Evolutionary conservation across 2,113 vertebrate genomes (phyloP).

Genomic region (Melozone crissalis): DNA sequence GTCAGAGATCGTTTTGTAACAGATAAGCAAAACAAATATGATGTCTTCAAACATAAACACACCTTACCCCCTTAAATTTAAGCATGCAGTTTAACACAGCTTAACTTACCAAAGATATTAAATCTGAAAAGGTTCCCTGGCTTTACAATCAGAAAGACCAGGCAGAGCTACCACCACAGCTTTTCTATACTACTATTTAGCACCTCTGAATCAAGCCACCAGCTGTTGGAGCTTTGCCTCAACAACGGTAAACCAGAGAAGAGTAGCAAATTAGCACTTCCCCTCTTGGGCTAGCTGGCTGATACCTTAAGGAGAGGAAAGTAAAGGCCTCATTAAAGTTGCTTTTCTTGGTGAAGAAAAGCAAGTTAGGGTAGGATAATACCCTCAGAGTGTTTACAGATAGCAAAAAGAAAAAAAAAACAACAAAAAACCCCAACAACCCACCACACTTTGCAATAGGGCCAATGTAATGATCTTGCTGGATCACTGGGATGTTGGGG

Average conservation of each 20-base stretch:
- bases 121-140: background rate
- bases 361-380: background rate
- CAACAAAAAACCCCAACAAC: accelerated
- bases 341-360: background rate
- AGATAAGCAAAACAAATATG: background rate
- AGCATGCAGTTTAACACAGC: background rate
- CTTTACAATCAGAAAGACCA: background rate
- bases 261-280: background rate
- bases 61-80: background rate
- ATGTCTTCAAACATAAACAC: background rate
- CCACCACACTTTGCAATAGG: background rate
- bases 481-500: background rate
- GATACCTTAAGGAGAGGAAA: background rate
- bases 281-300: background rate
- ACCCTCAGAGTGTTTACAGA: background rate
- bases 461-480: background rate
- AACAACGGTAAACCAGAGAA: background rate
- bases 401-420: background rate
- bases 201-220: background rate
- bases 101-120: background rate
- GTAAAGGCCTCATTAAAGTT: background rate
- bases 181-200: background rate
- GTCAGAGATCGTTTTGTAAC: background rate
- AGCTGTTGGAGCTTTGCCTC: background rate
- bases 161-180: background rate